phyloP scores from a whole-genome alignment of 2,888 invertebrate species.

The Dolichomitus sp. region DNA sequence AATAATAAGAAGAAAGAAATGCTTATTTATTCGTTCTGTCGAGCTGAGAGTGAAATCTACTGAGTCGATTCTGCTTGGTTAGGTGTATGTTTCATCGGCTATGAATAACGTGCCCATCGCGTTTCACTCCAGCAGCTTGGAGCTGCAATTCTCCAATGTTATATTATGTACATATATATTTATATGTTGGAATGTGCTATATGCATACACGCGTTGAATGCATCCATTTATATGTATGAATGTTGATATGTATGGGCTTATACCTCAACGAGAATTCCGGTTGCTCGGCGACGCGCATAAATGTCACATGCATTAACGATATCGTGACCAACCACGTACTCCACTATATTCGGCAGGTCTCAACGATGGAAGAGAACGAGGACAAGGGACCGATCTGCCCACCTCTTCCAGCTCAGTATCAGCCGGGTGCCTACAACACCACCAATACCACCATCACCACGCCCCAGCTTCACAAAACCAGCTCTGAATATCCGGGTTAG shows the following conservation, averaged over 20 bases:
- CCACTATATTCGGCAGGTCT: slow-evolving; percentile 80
- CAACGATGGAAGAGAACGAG: slow-evolving; percentile 81
- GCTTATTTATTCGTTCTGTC: slow-evolving; percentile 44
- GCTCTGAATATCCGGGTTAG: slow-evolving; percentile 81
- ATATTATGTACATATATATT: slow-evolving; percentile 8
- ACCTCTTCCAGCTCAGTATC: slow-evolving; percentile 83
- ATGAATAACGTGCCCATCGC: slow-evolving; percentile 60
- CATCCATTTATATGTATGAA: slow-evolving; percentile 50
- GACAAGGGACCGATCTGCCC: slow-evolving; percentile 86
- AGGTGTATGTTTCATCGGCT: slow-evolving; percentile 61
- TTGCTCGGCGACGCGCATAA: slow-evolving; percentile 76
- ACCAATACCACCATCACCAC: slow-evolving; percentile 75
- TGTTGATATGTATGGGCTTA: slow-evolving; percentile 27
- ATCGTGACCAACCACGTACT: slow-evolving; percentile 69
- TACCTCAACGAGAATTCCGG: slow-evolving; percentile 51
- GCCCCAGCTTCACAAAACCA: slow-evolving; percentile 83
- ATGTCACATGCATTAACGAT: slow-evolving; percentile 82
- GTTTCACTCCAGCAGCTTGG: slow-evolving; percentile 53
- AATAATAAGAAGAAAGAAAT: slow-evolving; percentile 1
- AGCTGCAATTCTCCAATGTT: slow-evolving; percentile 27
- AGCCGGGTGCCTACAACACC: slow-evolving; percentile 81
- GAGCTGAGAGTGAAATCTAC: slow-evolving; percentile 55
- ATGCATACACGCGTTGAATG: background rate
- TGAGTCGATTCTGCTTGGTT: slow-evolving; percentile 43
- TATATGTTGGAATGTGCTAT: background rate